phyloP scores from a whole-genome alignment of 2,113 vertebrate genomes.

The Crotalus helleri region DNA sequence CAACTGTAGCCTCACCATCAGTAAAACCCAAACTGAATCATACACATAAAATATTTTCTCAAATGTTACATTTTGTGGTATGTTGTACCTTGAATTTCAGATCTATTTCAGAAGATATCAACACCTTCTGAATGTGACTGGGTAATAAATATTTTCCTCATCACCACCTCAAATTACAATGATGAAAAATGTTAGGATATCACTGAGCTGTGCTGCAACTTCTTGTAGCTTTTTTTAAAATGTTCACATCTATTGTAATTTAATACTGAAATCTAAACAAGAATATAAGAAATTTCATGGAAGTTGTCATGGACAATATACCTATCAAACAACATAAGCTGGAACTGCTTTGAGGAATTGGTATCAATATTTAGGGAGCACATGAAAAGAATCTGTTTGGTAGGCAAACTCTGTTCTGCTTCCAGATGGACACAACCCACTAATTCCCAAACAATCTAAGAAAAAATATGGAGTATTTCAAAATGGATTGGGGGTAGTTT shows the following conservation, averaged over 20 bases:
- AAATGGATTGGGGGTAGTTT: not conserved
- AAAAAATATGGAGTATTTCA: not conserved
- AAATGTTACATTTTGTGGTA: not conserved
- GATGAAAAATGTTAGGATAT: not conserved
- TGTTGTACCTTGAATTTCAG: not conserved
- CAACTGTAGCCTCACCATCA: constrained; percentile 18
- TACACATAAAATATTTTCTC: constrained; percentile 15
- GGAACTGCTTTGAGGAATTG: not conserved
- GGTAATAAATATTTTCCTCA: not conserved
- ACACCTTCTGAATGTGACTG: not conserved
- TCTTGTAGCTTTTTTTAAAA: fast-evolving
- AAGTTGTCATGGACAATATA: not conserved
- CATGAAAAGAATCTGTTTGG: not conserved
- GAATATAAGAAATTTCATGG: not conserved
- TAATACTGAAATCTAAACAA: not conserved
- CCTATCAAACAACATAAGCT: not conserved
- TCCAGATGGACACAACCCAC: not conserved
- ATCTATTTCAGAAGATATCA: not conserved
- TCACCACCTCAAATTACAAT: not conserved
- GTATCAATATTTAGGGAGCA: not conserved
- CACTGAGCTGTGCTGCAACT: not conserved
- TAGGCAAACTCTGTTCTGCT: not conserved
- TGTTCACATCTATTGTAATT: not conserved
- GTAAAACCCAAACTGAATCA: constrained; percentile 17
- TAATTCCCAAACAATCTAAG: not conserved